A percentile compares a stretch with the other conserved stretches of the same genome.
Conservation (phyloP, 2,113 vertebrate genomes). For the Pomatostomus ruficeps region DNA sequence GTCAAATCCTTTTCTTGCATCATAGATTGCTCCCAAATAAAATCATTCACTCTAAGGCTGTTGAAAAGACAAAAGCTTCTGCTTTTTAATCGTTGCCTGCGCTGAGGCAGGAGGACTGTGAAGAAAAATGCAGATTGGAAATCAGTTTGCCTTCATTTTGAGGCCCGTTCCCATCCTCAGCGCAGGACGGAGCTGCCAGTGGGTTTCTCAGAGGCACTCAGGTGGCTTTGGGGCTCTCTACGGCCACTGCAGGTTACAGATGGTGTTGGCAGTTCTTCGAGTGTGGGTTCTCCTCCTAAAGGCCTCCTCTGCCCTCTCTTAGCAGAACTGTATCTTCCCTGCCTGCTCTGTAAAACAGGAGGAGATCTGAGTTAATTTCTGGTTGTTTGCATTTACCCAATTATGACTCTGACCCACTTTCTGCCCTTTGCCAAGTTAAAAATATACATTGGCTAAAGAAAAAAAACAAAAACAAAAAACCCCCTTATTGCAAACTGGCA, state of each 20-base stretch:
- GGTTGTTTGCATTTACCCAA: neutral
- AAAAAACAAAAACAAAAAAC: too few relatives aligned
- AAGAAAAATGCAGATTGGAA: neutral
- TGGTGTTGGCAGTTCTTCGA: neutral
- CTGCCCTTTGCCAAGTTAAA: neutral
- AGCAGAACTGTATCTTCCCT: neutral
- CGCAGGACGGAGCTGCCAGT: neutral
- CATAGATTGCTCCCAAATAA: neutral
- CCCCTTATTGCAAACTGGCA: neutral
- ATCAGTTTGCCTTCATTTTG: neutral
- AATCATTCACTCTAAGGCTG: neutral
- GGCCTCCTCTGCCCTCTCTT: neutral
- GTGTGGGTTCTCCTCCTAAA: neutral
- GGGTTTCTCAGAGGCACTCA: neutral
- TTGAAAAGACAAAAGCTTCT: neutral
- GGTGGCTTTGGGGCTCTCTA: neutral
- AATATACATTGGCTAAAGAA: neutral
- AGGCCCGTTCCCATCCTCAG: neutral
- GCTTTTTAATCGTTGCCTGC: neutral
- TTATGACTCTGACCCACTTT: neutral
- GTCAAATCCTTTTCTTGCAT: neutral
- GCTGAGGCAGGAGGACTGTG: neutral
- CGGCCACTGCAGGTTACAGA: fast-evolving
- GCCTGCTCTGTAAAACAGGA: neutral
- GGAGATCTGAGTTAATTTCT: neutral